phyloP scores from a whole-genome alignment of 2,113 vertebrate species.

The Coreoperca whiteheadi region DNA sequence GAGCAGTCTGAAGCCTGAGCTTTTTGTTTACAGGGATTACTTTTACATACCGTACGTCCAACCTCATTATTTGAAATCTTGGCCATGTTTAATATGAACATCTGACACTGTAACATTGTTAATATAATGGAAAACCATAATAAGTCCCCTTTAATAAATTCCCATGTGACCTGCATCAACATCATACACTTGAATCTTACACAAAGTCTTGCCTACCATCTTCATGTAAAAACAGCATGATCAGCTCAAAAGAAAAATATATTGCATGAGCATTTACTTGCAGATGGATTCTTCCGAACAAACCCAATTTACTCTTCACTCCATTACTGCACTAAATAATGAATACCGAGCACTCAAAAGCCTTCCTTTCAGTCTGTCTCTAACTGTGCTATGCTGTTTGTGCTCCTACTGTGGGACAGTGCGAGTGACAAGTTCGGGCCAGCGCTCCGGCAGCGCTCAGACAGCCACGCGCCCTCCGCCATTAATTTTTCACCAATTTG shows the following conservation, averaged over 20 bases:
- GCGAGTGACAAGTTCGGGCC: constrained; percentile 33
- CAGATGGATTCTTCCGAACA: constrained; percentile 26
- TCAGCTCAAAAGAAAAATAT: background rate
- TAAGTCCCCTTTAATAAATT: background rate
- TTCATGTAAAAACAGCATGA: background rate
- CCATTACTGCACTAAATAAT: constrained; percentile 52
- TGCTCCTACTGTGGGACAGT: constrained; percentile 27
- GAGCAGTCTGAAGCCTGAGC: no score
- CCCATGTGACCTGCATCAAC: background rate
- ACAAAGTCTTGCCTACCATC: background rate
- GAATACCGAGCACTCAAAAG: constrained; percentile 12
- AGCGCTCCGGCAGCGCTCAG: constrained; percentile 8
- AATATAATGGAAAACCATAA: no score
- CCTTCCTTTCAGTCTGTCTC: constrained; percentile 10
- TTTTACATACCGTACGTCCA: no score
- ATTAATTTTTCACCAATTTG: constrained; percentile 68
- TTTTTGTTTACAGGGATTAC: no score
- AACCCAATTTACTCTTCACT: constrained; percentile 17
- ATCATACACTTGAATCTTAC: background rate
- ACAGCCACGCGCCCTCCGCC: constrained; percentile 35
- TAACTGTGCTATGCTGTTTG: constrained; percentile 8
- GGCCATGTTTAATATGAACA: no score
- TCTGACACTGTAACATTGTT: no score
- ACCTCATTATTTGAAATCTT: no score
- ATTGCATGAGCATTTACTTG: background rate